A percentile compares a stretch with the other conserved stretches of the same genome.
phyloP scores from a whole-genome alignment of 2,113 vertebrate genomes.

The Ochotona curzoniae region DNA sequence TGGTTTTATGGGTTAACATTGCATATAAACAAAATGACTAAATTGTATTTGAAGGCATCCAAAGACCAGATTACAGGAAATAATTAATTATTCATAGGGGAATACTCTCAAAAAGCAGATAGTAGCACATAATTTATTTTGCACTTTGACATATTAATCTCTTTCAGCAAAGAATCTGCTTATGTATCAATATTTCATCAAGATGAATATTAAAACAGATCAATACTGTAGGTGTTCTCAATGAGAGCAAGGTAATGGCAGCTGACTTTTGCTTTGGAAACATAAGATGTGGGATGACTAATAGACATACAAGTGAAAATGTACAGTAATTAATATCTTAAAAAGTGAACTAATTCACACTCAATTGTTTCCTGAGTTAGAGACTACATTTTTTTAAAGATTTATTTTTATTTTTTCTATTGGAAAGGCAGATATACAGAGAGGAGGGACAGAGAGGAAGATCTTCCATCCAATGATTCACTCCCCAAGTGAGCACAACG shows the following conservation, averaged over 20 bases:
- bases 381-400: neutral
- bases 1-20: neutral
- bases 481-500: no score
- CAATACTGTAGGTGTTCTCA: neutral
- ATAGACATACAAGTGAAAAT: neutral
- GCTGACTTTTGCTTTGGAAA: neutral
- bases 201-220: neutral
- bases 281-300: neutral
- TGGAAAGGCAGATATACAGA: no score
- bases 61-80: constrained; percentile 12
- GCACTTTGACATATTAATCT: constrained; percentile 35
- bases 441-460: no score
- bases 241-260: neutral
- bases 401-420: no score
- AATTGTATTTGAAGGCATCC: constrained; percentile 41
- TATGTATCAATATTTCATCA: neutral
- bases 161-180: constrained; percentile 26
- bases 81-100: constrained; percentile 26
- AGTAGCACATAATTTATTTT: constrained; percentile 23
- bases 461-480: no score
- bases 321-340: neutral
- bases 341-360: neutral
- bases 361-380: neutral
- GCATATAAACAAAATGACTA: neutral
- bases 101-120: constrained; percentile 13